A percentile compares a stretch with the other conserved stretches of the same genome.
Conservation (phyloP, 2,888 invertebrate genomes). For the Pyrochroa serraticornis region DNA sequence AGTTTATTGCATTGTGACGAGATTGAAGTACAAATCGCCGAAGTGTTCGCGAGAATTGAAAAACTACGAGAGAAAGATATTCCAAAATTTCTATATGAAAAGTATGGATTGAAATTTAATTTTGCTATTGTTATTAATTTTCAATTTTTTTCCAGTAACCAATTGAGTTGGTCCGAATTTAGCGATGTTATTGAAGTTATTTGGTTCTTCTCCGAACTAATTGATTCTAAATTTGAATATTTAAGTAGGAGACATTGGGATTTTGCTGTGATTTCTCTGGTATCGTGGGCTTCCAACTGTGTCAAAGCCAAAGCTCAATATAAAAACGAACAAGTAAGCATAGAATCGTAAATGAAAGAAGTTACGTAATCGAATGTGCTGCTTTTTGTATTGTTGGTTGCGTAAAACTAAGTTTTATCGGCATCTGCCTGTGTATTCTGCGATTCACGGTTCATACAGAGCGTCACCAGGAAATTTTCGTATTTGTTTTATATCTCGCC, state of each 20-base stretch:
- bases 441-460: too few relatives aligned
- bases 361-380: too few relatives aligned
- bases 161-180: conserved; percentile 49
- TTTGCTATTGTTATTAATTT: conserved; percentile 3
- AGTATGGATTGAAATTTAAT: conserved; percentile 23
- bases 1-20: conserved; percentile 45
- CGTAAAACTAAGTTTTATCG: too few relatives aligned
- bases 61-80: conserved; percentile 41
- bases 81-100: conserved; percentile 41
- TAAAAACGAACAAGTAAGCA: conserved; percentile 42
- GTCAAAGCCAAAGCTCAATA: conserved; percentile 54
- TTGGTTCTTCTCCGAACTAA: conserved; percentile 52
- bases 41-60: conserved; percentile 46
- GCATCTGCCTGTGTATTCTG: too few relatives aligned
- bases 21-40: conserved; percentile 52
- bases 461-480: too few relatives aligned
- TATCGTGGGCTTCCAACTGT: conserved; percentile 69
- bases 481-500: too few relatives aligned
- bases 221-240: conserved; percentile 44
- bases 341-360: too few relatives aligned
- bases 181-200: conserved; percentile 56
- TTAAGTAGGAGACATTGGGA: conserved; percentile 70
- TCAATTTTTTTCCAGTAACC: conserved; percentile 41
- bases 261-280: conserved; percentile 71
- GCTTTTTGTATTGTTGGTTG: too few relatives aligned